Evolutionary conservation across 1,140 invertebrate species (phyloP).

Genomic region (Panulirus ornatus): DNA sequence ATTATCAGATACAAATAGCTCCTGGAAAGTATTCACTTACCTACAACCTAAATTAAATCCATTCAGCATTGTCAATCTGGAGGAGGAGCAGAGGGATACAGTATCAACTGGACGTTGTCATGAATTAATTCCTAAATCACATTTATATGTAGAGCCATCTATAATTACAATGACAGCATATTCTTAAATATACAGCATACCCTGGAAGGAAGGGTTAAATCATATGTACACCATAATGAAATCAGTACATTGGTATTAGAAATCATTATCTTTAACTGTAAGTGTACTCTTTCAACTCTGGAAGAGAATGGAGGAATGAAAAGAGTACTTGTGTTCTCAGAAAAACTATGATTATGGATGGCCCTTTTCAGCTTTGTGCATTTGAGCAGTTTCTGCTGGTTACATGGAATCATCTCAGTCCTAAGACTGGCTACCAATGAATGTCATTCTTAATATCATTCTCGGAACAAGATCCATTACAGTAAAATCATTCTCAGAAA

Average conservation of each 20-base stretch:
- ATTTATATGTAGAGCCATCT: constrained; percentile 10
- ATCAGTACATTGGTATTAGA: not conserved
- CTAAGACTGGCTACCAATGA: no score
- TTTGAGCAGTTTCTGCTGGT: not conserved
- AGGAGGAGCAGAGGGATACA: constrained; percentile 2
- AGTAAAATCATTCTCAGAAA: not conserved
- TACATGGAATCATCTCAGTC: not conserved
- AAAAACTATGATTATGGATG: constrained; percentile 10
- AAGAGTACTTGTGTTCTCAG: not conserved
- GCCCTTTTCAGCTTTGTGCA: constrained; percentile 1
- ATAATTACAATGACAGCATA: not conserved
- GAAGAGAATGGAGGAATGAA: not conserved
- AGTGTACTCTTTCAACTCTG: not conserved
- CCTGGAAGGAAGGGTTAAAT: not conserved
- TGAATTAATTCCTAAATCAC: constrained; percentile 14
- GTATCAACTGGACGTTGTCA: constrained; percentile 7
- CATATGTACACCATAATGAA: not conserved
- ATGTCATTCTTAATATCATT: not conserved
- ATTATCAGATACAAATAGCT: not conserved
- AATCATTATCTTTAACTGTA: not conserved
- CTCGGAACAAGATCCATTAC: no score
- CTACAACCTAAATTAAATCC: not conserved
- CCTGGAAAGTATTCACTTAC: not conserved
- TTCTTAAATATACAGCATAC: not conserved
- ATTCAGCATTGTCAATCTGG: not conserved